A percentile compares a stretch with the other conserved stretches of the same genome.
Conservation (phyloP, 2,113 vertebrate species). For the Mola mola region DNA sequence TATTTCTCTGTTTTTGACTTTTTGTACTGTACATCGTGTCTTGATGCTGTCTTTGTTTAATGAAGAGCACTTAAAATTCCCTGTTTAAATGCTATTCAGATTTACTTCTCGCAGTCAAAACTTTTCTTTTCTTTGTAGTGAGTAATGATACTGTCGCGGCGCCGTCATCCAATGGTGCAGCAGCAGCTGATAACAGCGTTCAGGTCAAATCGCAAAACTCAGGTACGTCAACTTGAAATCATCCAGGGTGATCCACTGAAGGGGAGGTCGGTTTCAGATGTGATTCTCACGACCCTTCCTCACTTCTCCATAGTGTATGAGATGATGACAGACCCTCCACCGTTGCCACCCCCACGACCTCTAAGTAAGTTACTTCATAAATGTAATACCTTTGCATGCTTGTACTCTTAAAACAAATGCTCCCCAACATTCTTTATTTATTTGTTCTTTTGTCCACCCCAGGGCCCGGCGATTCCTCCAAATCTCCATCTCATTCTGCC, state of each 20-base stretch:
- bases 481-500: neutral
- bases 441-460: neutral
- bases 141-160: constrained; percentile 37
- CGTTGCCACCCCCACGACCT: constrained; percentile 28
- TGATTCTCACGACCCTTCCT: neutral
- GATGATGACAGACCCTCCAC: constrained; percentile 17
- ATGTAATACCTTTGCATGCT: neutral
- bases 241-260: neutral
- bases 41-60: too few relatives aligned
- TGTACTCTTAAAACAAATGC: too few relatives aligned
- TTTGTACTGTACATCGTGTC: too few relatives aligned
- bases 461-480: constrained; percentile 4
- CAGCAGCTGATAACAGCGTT: neutral
- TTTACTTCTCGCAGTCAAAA: neutral
- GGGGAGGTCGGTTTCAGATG: neutral
- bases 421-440: neutral
- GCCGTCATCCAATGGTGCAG: constrained; percentile 1
- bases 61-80: too few relatives aligned
- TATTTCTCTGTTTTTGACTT: neutral
- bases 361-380: constrained; percentile 29
- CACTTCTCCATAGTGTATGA: constrained; percentile 46
- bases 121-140: constrained; percentile 48
- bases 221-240: constrained; percentile 28
- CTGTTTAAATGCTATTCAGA: too few relatives aligned
- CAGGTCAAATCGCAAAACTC: constrained; percentile 16